These are phyloP conservation scores for Channallabes apus DNA, from an alignment of 2,797 vertebrate species.

Conservation along the genomic window DNA sequence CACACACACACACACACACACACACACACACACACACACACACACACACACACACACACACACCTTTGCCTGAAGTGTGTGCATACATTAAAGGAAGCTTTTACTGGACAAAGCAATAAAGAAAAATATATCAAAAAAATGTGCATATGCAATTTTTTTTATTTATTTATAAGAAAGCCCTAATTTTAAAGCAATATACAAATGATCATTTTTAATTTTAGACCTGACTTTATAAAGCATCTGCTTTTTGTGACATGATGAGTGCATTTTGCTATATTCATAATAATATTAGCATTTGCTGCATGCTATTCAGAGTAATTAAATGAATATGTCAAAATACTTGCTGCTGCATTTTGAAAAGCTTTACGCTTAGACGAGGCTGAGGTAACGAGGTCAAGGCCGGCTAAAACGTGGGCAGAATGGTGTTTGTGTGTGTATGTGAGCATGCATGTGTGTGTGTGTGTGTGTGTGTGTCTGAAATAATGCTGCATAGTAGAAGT, in stretches of 20 bases:
- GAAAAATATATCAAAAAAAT: neutral
- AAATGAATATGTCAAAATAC: slow-evolving; percentile 54
- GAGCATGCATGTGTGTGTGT: neutral
- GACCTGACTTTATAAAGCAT: neutral
- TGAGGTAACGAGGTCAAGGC: slow-evolving; percentile 53
- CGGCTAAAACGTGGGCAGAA: slow-evolving; percentile 44
- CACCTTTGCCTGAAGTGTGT: neutral
- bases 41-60: neutral
- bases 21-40: neutral
- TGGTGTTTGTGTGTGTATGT: slow-evolving; percentile 24
- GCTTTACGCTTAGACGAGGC: slow-evolving; percentile 47
- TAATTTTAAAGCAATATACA: neutral
- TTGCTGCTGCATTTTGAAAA: slow-evolving; percentile 50
- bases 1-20: neutral
- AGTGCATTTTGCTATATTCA: slow-evolving; percentile 48
- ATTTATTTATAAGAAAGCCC: neutral
- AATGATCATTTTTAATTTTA: slow-evolving; percentile 27
- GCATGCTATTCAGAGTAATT: slow-evolving; percentile 54
- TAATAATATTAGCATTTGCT: slow-evolving; percentile 48
- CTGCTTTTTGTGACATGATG: slow-evolving; percentile 30
- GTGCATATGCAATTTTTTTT: neutral
- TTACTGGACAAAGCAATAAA: slow-evolving; percentile 17
- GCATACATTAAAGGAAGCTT: neutral
- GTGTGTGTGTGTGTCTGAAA: slow-evolving; percentile 21
- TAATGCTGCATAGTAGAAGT: slow-evolving; percentile 25